These are phyloP conservation scores for Craterocephalus amniculus DNA, from an alignment of 2,797 vertebrate genomes.

Conservation along the genomic window DNA sequence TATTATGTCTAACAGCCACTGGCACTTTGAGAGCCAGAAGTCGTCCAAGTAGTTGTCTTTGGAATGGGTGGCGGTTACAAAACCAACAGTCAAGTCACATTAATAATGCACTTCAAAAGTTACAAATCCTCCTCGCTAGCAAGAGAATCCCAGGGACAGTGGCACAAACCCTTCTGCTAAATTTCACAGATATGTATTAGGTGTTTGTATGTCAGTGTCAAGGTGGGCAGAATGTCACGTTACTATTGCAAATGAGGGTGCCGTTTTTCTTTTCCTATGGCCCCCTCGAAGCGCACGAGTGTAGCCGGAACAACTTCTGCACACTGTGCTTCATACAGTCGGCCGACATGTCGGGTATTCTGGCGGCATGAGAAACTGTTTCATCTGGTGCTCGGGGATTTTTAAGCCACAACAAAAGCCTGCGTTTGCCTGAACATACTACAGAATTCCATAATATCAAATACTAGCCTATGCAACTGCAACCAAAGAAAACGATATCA, in stretches of 20 bases:
- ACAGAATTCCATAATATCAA: conserved; percentile 50
- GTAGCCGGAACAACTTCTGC: conserved; percentile 69
- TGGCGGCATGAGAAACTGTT: conserved; percentile 35
- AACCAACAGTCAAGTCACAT: conserved; percentile 70
- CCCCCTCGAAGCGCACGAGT: conserved; percentile 26
- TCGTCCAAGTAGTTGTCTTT: conserved; percentile 51
- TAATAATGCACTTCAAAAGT: conserved; percentile 76
- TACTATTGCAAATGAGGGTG: conserved; percentile 63
- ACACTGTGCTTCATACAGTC: conserved; percentile 73
- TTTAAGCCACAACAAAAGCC: conserved; percentile 41
- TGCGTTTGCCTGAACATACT: conserved; percentile 42
- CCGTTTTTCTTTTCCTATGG: conserved; percentile 31
- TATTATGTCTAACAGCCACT: conserved; percentile 44
- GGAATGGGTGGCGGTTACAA: conserved; percentile 75
- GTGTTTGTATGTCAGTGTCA: conserved; percentile 79
- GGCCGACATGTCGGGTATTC: conserved; percentile 45
- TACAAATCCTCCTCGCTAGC: conserved; percentile 64
- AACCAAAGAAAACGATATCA: conserved; percentile 62
- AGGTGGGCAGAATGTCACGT: conserved; percentile 76
- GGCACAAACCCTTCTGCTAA: conserved; percentile 80
- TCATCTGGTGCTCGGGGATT: conserved; percentile 31
- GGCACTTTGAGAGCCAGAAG: conserved; percentile 42
- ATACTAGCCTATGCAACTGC: conserved; percentile 66
- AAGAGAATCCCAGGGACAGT: conserved; percentile 74
- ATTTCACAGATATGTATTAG: conserved; percentile 82